Conservation (phyloP, 2,888 invertebrate species). For the Cryptocheilus praepositus region DNA sequence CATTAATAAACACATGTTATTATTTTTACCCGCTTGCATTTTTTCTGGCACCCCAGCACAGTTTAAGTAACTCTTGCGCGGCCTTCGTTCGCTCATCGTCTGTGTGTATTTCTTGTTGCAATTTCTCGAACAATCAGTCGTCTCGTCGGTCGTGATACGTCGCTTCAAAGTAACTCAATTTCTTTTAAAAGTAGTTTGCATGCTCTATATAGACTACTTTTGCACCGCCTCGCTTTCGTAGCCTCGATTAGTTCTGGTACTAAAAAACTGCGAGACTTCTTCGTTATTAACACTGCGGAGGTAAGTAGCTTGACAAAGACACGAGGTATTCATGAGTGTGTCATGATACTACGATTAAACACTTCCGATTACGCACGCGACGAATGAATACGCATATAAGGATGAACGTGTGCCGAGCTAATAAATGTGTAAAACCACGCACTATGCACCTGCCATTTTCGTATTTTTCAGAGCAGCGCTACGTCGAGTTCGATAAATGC, state of each 20-base stretch:
- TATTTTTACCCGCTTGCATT: conserved; percentile 69
- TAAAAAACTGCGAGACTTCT: not conserved
- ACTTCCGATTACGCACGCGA: not conserved
- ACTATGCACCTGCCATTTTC: not conserved
- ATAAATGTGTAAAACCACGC: too few species aligned
- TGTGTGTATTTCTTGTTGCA: not conserved
- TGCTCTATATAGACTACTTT: conserved; percentile 5
- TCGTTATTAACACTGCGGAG: not conserved
- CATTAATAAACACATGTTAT: conserved; percentile 69
- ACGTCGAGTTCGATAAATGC: conserved; percentile 38
- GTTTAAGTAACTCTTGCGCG: conserved; percentile 37
- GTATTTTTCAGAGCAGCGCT: conserved; percentile 39
- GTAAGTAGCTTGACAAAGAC: not conserved
- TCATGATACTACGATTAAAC: too few species aligned
- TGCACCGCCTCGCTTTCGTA: conserved; percentile 8
- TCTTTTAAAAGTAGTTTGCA: not conserved
- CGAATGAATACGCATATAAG: not conserved
- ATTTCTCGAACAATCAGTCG: too few species aligned
- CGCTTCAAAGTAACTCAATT: too few species aligned
- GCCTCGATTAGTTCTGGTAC: not conserved
- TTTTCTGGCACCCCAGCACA: conserved; percentile 57
- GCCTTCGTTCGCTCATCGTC: conserved; percentile 28
- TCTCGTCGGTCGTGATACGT: too few species aligned
- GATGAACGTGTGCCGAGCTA: not conserved
- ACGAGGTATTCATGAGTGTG: not conserved